These are phyloP conservation scores for Dermochelys coriacea DNA, from an alignment of 2,797 vertebrate genomes.

Conservation along the genomic window DNA sequence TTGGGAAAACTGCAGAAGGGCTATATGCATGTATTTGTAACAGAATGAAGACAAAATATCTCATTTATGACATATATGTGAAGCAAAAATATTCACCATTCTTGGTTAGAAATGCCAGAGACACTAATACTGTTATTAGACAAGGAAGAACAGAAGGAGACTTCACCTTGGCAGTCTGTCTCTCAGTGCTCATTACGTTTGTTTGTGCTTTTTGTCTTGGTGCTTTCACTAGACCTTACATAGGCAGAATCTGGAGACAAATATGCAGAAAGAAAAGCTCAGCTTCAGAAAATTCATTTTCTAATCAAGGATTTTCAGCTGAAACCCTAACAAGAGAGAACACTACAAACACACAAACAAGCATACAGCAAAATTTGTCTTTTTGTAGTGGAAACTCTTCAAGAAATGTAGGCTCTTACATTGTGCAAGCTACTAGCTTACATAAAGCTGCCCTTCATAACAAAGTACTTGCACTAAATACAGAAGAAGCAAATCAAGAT, in stretches of 20 bases:
- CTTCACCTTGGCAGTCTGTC: constrained; percentile 85
- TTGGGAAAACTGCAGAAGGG: constrained; percentile 74
- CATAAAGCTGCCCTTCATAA: neutral
- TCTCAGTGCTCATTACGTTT: constrained; percentile 91
- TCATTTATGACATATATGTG: constrained; percentile 78
- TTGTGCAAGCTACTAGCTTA: neutral
- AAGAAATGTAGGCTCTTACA: fast-evolving
- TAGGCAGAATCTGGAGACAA: constrained; percentile 82
- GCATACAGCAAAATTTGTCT: fast-evolving
- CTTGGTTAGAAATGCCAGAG: constrained; percentile 68
- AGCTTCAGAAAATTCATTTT: constrained; percentile 60
- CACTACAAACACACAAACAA: neutral
- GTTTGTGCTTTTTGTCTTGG: constrained; percentile 90
- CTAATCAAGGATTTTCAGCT: constrained; percentile 84
- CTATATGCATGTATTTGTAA: constrained; percentile 79
- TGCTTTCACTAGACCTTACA: constrained; percentile 85
- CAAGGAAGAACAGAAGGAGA: constrained; percentile 44
- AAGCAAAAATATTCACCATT: constrained; percentile 24
- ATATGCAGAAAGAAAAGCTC: constrained; percentile 62
- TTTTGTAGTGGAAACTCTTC: neutral
- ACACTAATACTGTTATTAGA: neutral
- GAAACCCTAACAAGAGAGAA: constrained; percentile 40
- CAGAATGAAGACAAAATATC: constrained; percentile 54
- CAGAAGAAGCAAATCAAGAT: neutral
- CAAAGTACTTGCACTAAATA: fast-evolving